Percentiles rank a stretch among this genome's conserved stretches.
Conservation (phyloP, 2,797 vertebrate genomes). For the Bovichtus variegatus region DNA sequence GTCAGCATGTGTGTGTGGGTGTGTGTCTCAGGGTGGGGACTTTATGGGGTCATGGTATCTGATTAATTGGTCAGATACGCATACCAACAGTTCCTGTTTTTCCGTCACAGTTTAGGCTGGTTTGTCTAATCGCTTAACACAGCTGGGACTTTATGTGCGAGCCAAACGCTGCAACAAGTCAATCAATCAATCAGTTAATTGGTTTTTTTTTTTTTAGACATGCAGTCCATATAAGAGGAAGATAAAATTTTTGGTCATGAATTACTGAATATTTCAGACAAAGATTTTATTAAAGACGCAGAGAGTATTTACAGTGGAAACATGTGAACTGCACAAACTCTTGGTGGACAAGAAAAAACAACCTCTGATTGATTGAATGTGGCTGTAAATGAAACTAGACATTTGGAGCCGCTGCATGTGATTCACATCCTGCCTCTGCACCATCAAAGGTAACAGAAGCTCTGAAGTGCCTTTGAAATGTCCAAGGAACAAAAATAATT, state of each 20-base stretch:
- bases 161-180: constrained; percentile 13
- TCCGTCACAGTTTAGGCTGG: constrained; percentile 49
- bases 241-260: background rate
- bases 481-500: constrained; percentile 48
- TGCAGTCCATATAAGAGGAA: background rate
- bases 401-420: constrained; percentile 43
- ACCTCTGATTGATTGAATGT: constrained; percentile 34
- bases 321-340: constrained; percentile 6
- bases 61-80: constrained; percentile 77
- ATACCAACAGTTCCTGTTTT: constrained; percentile 72
- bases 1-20: constrained; percentile 53
- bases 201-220: background rate
- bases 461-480: constrained; percentile 61
- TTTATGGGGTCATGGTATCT: constrained; percentile 71
- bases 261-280: constrained; percentile 2
- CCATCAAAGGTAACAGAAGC: constrained; percentile 63
- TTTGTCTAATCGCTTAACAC: constrained; percentile 46
- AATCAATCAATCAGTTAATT: background rate
- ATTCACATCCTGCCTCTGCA: constrained; percentile 66
- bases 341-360: background rate
- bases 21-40: constrained; percentile 55
- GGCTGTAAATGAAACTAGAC: constrained; percentile 48
- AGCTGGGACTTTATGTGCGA: constrained; percentile 44
- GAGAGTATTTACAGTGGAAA: constrained; percentile 10
- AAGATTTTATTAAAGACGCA: background rate